Evolutionary conservation across 2,888 invertebrate species (phyloP).

Genomic region (Hirtodrosophila cameraria): DNA sequence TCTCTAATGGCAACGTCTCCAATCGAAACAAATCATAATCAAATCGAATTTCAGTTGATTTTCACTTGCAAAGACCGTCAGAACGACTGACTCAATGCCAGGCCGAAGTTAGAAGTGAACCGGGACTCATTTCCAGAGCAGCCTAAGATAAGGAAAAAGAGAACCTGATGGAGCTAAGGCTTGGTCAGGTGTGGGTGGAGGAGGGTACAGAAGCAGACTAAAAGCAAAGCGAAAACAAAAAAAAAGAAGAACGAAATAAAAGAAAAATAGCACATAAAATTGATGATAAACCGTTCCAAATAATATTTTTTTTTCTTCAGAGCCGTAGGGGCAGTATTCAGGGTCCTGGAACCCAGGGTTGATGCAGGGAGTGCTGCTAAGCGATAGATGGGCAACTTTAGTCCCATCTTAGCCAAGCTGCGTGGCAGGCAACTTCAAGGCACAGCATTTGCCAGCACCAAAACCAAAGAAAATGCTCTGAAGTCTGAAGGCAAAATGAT

Average conservation of each 20-base stretch:
- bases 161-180: constrained; percentile 6
- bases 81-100: constrained; percentile 39
- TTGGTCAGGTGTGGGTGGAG: constrained; percentile 33
- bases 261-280: constrained; percentile 77
- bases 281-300: constrained; percentile 81
- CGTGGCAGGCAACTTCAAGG: constrained; percentile 48
- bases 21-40: constrained; percentile 80
- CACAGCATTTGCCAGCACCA: constrained; percentile 46
- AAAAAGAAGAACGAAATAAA: constrained; percentile 50
- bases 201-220: constrained; percentile 11
- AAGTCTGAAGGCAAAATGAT: constrained; percentile 76
- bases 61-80: constrained; percentile 75
- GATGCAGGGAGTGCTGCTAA: constrained; percentile 3
- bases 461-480: constrained; percentile 69
- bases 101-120: constrained; percentile 17
- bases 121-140: constrained; percentile 47
- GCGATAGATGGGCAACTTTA: constrained; percentile 18
- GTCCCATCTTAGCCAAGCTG: constrained; percentile 54
- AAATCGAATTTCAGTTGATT: constrained; percentile 79
- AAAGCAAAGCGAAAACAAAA: constrained; percentile 49
- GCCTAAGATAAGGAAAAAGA: constrained; percentile 38
- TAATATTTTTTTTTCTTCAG: constrained; percentile 65
- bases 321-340: constrained; percentile 36
- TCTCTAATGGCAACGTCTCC: constrained; percentile 10
- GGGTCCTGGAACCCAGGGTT: constrained; percentile 1